A percentile compares a stretch with the other conserved stretches of the same genome.
These are phyloP conservation scores for Ophraella communa DNA, from an alignment of 2,888 invertebrate genomes.

Conservation along the genomic window DNA sequence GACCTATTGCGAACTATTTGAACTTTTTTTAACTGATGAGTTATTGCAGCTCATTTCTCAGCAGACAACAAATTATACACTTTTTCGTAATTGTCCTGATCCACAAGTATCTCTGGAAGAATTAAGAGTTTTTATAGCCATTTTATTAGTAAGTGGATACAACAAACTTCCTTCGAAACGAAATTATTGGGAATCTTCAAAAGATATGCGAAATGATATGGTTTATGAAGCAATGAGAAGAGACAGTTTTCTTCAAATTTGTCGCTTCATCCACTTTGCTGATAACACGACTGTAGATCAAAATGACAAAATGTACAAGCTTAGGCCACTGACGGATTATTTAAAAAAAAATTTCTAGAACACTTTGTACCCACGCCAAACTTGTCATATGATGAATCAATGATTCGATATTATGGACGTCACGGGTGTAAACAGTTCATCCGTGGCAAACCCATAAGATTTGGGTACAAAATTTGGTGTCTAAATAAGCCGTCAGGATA, in stretches of 20 bases:
- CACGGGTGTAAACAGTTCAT: slow-evolving; percentile 44
- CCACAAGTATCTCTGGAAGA: background rate
- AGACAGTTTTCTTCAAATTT: slow-evolving; percentile 16
- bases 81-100: background rate
- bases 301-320: slow-evolving; percentile 30
- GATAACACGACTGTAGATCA: slow-evolving; percentile 23
- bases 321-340: slow-evolving; percentile 31
- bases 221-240: slow-evolving; percentile 14
- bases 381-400: slow-evolving; percentile 37
- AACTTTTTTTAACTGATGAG: background rate
- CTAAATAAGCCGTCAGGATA: slow-evolving; percentile 42
- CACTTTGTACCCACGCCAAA: slow-evolving; percentile 31
- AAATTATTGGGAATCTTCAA: slow-evolving; percentile 12
- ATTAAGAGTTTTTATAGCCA: slow-evolving; percentile 8
- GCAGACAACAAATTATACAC: background rate
- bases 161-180: slow-evolving; percentile 6
- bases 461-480: too few species aligned
- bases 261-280: slow-evolving; percentile 25
- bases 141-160: slow-evolving; percentile 15
- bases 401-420: too few species aligned
- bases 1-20: background rate
- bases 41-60: background rate
- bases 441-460: slow-evolving; percentile 43
- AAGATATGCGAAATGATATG: slow-evolving; percentile 8
- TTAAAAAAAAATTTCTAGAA: slow-evolving; percentile 33